Evolutionary conservation across 2,113 vertebrate genomes (phyloP).

Genomic region (Paedocypris sp.): DNA sequence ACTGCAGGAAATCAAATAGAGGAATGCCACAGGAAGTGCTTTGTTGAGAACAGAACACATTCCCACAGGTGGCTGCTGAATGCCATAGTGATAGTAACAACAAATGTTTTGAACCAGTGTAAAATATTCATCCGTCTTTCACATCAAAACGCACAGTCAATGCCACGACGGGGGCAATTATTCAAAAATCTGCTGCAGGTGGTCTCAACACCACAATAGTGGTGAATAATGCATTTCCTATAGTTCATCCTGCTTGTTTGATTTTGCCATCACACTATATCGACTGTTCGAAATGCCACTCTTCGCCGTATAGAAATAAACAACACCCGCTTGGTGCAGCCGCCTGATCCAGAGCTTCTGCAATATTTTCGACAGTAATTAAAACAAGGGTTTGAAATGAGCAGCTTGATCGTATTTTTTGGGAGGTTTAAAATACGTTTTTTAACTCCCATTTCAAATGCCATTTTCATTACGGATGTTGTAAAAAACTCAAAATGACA

Average conservation of each 20-base stretch:
- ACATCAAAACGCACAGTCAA: not conserved
- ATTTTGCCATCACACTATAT: not conserved
- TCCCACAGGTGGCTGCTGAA: conserved; percentile 45
- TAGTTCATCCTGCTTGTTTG: conserved; percentile 4
- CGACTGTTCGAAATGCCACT: not conserved
- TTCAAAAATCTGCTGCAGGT: conserved; percentile 10
- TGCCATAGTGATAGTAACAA: conserved; percentile 51
- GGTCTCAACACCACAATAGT: not conserved
- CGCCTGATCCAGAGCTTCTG: no score
- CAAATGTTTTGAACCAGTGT: conserved; percentile 2
- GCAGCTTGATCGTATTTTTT: no score
- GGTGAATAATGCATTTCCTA: conserved; percentile 12
- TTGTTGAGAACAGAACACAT: conserved; percentile 42
- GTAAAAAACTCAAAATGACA: no score
- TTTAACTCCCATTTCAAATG: no score
- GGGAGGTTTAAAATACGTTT: no score
- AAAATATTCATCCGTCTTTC: conserved; percentile 1
- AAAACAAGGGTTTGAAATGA: no score
- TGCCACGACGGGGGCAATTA: conserved; percentile 1
- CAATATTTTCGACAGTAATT: no score
- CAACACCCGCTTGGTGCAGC: no score
- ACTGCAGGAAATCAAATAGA: conserved; percentile 54
- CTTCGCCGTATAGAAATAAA: no score
- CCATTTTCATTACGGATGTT: no score
- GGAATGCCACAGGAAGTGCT: conserved; percentile 56